Evolutionary conservation across 2,113 vertebrate species (phyloP).

Genomic region (Hyaena hyaena): DNA sequence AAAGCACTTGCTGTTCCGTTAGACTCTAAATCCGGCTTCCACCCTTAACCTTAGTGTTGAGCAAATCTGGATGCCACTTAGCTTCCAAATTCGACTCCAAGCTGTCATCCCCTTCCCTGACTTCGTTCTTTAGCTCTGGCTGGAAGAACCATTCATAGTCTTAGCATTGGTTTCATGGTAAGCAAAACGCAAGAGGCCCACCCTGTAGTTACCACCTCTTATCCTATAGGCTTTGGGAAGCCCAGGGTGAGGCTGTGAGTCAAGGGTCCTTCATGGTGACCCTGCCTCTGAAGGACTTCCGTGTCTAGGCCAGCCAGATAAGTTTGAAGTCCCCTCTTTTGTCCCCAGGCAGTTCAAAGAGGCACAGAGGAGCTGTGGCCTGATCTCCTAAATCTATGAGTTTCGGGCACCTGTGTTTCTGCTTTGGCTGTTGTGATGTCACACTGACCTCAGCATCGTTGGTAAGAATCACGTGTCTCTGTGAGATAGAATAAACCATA

Average conservation of each 20-base stretch:
- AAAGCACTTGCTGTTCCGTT: not conserved
- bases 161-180: not conserved
- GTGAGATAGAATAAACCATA: not conserved
- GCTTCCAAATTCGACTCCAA: not conserved
- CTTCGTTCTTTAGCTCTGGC: not conserved
- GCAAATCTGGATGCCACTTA: not conserved
- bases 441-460: not conserved
- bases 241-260: not conserved
- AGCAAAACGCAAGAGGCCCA: not conserved
- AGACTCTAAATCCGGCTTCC: not conserved
- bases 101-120: not conserved
- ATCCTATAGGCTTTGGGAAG: not conserved
- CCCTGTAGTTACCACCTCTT: not conserved
- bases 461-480: not conserved
- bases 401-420: not conserved
- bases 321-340: not conserved
- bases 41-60: not conserved
- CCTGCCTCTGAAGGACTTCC: not conserved
- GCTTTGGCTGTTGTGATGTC: not conserved
- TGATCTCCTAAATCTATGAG: not conserved
- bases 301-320: not conserved
- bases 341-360: not conserved
- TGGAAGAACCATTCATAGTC: not conserved
- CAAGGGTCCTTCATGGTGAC: not conserved
- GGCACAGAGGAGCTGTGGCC: not conserved